These are phyloP conservation scores for Otis tarda DNA, from an alignment of 2,113 vertebrate species.

Conservation along the genomic window DNA sequence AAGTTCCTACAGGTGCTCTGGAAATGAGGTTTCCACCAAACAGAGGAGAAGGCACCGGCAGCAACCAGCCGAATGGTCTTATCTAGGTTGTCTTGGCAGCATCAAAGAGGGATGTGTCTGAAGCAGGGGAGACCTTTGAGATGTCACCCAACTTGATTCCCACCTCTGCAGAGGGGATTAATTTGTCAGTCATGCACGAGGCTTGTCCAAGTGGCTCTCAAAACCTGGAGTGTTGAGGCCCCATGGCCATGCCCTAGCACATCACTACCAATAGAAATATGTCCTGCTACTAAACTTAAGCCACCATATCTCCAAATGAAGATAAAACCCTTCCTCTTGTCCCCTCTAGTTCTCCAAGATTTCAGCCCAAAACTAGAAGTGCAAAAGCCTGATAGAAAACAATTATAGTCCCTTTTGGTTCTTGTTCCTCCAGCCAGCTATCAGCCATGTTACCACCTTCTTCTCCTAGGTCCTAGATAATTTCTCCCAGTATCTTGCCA, in stretches of 20 bases:
- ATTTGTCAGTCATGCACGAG: fast-evolving
- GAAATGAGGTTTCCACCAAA: background rate
- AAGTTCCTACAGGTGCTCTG: background rate
- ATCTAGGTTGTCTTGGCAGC: background rate
- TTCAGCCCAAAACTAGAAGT: background rate
- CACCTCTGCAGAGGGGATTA: background rate
- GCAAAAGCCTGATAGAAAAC: background rate
- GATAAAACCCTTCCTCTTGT: background rate
- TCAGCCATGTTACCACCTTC: background rate
- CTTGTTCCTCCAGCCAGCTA: background rate
- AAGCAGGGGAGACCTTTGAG: background rate
- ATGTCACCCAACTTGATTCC: background rate
- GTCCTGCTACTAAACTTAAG: background rate
- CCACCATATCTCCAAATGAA: background rate
- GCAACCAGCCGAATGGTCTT: background rate
- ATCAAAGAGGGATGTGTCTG: background rate
- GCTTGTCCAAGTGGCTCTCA: background rate
- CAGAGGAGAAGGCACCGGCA: background rate
- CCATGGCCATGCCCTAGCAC: background rate
- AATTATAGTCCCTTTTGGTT: background rate
- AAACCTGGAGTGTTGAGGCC: background rate
- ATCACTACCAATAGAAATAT: background rate
- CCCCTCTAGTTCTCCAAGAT: background rate
- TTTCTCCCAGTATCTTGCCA: background rate
- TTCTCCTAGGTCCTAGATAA: background rate